Percentiles rank a stretch among this genome's conserved stretches.
Conservation (phyloP, 2,113 vertebrate genomes). For the Anguilla rostrata region DNA sequence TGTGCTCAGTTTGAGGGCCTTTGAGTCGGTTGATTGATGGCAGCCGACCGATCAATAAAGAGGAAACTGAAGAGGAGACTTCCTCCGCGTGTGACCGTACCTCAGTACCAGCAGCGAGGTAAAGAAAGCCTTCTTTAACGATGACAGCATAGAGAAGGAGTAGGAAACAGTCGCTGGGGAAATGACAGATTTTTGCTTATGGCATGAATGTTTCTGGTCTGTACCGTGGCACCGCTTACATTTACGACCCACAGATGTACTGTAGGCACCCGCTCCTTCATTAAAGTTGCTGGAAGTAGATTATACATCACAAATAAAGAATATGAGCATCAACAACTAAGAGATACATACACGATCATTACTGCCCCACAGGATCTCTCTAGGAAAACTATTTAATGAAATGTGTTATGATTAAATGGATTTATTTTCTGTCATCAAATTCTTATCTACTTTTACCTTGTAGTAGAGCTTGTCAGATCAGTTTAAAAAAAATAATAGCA, state of each 20-base stretch:
- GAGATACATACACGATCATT: background rate
- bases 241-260: background rate
- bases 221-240: background rate
- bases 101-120: background rate
- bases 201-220: background rate
- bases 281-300: background rate
- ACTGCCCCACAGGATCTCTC: background rate
- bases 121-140: too few relatives aligned
- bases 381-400: conserved; percentile 17
- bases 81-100: background rate
- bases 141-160: too few relatives aligned
- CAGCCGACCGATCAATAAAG: background rate
- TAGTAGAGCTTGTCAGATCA: background rate
- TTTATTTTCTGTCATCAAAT: conserved; percentile 20
- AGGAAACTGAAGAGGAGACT: background rate
- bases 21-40: background rate
- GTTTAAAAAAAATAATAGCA: background rate
- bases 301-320: background rate
- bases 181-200: too few relatives aligned
- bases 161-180: too few relatives aligned
- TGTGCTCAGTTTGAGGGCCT: background rate
- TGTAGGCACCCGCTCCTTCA: background rate
- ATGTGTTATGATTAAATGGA: conserved; percentile 14
- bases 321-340: background rate
- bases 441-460: background rate